Percentiles rank a stretch among this genome's conserved stretches.
Evolutionary conservation across 2,888 invertebrate genomes (phyloP).

Genomic region (Acanthosepion pharaonis): DNA sequence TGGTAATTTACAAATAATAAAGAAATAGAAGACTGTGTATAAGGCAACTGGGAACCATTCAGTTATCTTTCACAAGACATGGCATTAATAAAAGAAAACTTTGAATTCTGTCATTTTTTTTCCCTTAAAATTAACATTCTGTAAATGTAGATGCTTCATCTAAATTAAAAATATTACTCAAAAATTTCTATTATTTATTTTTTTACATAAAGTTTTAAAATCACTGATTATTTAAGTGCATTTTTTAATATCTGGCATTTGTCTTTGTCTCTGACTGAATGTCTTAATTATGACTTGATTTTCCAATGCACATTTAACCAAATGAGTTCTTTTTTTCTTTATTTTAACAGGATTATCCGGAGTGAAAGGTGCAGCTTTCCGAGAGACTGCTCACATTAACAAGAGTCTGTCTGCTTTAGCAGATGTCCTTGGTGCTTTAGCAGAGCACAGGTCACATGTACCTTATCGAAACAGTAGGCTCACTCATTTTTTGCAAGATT

Average conservation of each 20-base stretch:
- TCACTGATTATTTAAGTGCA: too few relatives aligned
- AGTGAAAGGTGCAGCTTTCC: constrained; percentile 67
- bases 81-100: too few relatives aligned
- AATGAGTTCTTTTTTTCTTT: constrained; percentile 37
- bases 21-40: too few relatives aligned
- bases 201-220: too few relatives aligned
- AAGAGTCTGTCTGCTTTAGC: constrained; percentile 70
- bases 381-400: constrained; percentile 70
- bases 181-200: too few relatives aligned
- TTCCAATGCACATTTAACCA: not conserved
- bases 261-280: not conserved
- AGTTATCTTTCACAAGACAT: too few relatives aligned
- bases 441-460: constrained; percentile 69
- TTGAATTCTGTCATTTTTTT: too few relatives aligned
- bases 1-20: too few relatives aligned
- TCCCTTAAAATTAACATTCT: too few relatives aligned
- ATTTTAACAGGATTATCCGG: constrained; percentile 68
- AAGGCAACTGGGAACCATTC: too few relatives aligned
- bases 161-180: too few relatives aligned
- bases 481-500: constrained; percentile 70
- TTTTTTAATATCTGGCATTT: not conserved
- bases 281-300: not conserved
- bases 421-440: constrained; percentile 69
- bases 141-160: too few relatives aligned
- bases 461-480: constrained; percentile 71